Conservation (phyloP, 1,140 invertebrate species). For the Lethrus apterus region DNA sequence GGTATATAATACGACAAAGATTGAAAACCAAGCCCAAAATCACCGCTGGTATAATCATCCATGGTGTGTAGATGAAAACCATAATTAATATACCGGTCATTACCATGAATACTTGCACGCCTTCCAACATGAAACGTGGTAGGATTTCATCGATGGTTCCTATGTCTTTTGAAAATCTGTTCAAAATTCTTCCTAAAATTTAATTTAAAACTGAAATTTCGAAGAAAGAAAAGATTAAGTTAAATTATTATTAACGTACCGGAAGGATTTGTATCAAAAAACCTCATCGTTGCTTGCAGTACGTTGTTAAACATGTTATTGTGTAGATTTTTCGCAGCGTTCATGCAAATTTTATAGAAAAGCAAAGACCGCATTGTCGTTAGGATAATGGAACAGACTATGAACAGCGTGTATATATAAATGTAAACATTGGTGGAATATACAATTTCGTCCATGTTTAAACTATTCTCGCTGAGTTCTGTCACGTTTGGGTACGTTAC, state of each 20-base stretch:
- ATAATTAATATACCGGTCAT: constrained; percentile 50
- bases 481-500: not conserved
- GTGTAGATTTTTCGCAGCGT: constrained; percentile 71
- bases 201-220: constrained; percentile 41
- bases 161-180: constrained; percentile 71
- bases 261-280: constrained; percentile 56
- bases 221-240: too few relatives aligned
- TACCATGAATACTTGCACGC: constrained; percentile 59
- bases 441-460: constrained; percentile 2
- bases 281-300: constrained; percentile 58
- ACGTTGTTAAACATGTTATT: constrained; percentile 76
- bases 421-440: constrained; percentile 27
- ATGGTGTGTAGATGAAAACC: constrained; percentile 64
- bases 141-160: constrained; percentile 80
- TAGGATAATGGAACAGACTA: constrained; percentile 38
- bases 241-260: constrained; percentile 43
- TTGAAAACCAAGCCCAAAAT: constrained; percentile 64
- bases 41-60: constrained; percentile 62
- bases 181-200: constrained; percentile 56
- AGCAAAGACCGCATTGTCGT: constrained; percentile 54
- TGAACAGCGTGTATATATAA: constrained; percentile 33
- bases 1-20: constrained; percentile 66
- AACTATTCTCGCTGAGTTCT: too few relatives aligned
- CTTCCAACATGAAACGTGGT: constrained; percentile 71
- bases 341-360: constrained; percentile 76